These are phyloP conservation scores for Chaetophractus vellerosus DNA, from an alignment of 2,797 vertebrate species.

Conservation along the genomic window DNA sequence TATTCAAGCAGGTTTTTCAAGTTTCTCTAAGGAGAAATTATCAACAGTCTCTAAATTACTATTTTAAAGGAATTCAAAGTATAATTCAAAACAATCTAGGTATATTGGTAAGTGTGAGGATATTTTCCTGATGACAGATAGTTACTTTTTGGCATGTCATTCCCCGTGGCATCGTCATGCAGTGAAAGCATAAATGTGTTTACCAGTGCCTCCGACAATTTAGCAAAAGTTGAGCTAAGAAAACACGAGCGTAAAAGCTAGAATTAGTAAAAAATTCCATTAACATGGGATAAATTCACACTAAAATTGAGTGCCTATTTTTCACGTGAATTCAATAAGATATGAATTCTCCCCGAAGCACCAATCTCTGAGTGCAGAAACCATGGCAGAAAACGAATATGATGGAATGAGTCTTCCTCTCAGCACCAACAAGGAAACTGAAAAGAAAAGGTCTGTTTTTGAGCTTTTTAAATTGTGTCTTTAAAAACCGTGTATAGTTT, in stretches of 20 bases:
- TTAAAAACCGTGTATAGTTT: slow-evolving; percentile 70
- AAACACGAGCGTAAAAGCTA: background rate
- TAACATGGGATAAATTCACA: slow-evolving; percentile 68
- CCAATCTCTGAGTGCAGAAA: slow-evolving; percentile 79
- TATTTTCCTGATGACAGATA: slow-evolving; percentile 52
- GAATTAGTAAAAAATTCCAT: slow-evolving; percentile 67
- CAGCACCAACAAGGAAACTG: background rate
- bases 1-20: slow-evolving; percentile 12
- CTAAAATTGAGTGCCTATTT: slow-evolving; percentile 64
- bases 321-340: slow-evolving; percentile 70
- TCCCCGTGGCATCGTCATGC: slow-evolving; percentile 37
- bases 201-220: background rate
- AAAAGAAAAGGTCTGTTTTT: slow-evolving; percentile 61
- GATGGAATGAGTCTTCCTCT: slow-evolving; percentile 14
- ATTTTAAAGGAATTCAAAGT: slow-evolving; percentile 48
- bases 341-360: slow-evolving; percentile 79
- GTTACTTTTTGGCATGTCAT: slow-evolving; percentile 48
- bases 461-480: slow-evolving; percentile 48
- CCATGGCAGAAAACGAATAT: slow-evolving; percentile 67
- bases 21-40: background rate
- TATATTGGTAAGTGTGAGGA: background rate
- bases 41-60: background rate
- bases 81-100: background rate
- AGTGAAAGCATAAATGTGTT: slow-evolving; percentile 69
- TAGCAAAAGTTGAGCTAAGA: background rate